These are phyloP conservation scores for Corythoichthys haematopterus DNA, from an alignment of 2,113 vertebrate species.

Conservation along the genomic window DNA sequence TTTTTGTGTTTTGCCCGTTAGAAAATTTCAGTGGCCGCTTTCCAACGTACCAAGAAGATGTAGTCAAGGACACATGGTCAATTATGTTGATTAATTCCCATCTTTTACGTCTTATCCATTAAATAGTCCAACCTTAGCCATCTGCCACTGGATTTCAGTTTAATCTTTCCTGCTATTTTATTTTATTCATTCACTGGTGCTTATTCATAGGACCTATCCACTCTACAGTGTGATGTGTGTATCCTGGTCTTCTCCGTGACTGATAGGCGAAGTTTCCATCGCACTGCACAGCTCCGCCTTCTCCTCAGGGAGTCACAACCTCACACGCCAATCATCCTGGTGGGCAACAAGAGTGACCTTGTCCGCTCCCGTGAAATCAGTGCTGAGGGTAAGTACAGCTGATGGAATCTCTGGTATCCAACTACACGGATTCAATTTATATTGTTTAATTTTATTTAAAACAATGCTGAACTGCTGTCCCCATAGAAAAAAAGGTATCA, in stretches of 20 bases:
- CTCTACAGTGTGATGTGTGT: slow-evolving; percentile 73
- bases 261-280: slow-evolving; percentile 75
- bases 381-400: slow-evolving; percentile 61
- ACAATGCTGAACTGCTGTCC: no score
- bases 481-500: no score
- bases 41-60: background rate
- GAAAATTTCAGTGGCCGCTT: slow-evolving; percentile 1
- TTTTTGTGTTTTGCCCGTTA: background rate
- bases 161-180: background rate
- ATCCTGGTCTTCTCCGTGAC: slow-evolving; percentile 78
- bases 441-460: no score
- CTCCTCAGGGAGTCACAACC: slow-evolving; percentile 73
- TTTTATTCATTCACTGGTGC: slow-evolving; percentile 27
- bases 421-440: background rate
- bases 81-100: slow-evolving; percentile 4
- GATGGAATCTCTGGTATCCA: background rate
- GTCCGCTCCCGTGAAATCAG: slow-evolving; percentile 77
- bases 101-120: slow-evolving; percentile 3
- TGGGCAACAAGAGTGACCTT: slow-evolving; percentile 79
- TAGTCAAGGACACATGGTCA: background rate
- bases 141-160: slow-evolving; percentile 14
- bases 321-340: slow-evolving; percentile 74
- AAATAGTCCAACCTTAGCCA: slow-evolving; percentile 22
- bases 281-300: slow-evolving; percentile 74
- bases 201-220: slow-evolving; percentile 67